phyloP scores from a whole-genome alignment of 2,888 invertebrate genomes.

The Aricia artaxerxes region DNA sequence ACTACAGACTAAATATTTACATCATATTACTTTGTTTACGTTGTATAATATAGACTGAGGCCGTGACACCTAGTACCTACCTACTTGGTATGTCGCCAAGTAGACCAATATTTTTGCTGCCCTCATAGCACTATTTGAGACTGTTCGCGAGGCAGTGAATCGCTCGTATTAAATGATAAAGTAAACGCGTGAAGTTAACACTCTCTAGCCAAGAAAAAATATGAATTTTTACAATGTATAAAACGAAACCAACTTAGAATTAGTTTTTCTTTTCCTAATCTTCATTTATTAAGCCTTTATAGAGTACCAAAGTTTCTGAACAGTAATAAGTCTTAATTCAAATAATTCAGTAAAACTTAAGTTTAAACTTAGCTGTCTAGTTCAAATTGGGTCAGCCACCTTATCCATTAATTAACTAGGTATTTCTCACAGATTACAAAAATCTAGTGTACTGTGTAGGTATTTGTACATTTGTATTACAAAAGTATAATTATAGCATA shows the following conservation, averaged over 20 bases:
- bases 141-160: background rate
- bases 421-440: conserved; percentile 2
- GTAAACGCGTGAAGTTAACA: background rate
- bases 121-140: background rate
- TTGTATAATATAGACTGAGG: background rate
- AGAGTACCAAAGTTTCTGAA: no score
- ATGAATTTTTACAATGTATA: no score
- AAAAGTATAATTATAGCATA: conserved; percentile 7
- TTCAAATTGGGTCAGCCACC: background rate
- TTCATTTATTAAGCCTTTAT: no score
- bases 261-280: no score
- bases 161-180: background rate
- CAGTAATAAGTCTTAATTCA: no score
- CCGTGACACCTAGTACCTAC: background rate
- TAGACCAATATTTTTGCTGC: conserved; percentile 5
- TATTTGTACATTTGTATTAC: background rate
- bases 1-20: background rate
- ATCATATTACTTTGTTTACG: background rate
- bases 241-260: no score
- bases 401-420: background rate
- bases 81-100: background rate
- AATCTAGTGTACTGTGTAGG: background rate
- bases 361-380: background rate
- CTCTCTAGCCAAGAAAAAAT: no score
- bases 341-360: no score